These are phyloP conservation scores for Drosophila rufa DNA, from an alignment of 1,140 invertebrate genomes.

Conservation along the genomic window DNA sequence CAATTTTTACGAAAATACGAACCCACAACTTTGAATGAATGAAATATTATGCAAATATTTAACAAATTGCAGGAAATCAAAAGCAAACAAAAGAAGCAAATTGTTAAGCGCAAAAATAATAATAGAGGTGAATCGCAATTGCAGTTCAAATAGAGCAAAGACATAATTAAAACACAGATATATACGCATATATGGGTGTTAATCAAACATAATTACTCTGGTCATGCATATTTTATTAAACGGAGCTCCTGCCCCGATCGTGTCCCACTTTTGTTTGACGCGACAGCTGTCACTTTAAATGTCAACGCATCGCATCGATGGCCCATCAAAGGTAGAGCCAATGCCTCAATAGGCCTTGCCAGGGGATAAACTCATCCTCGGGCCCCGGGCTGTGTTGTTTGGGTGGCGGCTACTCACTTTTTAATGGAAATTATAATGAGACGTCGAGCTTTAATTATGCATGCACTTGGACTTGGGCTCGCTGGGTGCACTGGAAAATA, in stretches of 20 bases:
- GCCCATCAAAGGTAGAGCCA: slow-evolving; percentile 19
- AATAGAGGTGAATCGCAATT: slow-evolving; percentile 23
- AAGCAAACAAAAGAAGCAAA: slow-evolving; percentile 36
- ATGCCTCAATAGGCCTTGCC: slow-evolving; percentile 8
- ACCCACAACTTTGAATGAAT: slow-evolving; percentile 23
- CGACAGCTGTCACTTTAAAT: slow-evolving; percentile 73
- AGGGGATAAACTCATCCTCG: slow-evolving; percentile 30
- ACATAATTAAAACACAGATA: slow-evolving; percentile 72
- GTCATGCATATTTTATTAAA: slow-evolving; percentile 73
- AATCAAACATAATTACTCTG: slow-evolving; percentile 78
- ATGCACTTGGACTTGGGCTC: slow-evolving; percentile 38
- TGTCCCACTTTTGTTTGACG: slow-evolving; percentile 13
- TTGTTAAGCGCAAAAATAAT: slow-evolving; percentile 17
- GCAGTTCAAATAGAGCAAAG: slow-evolving; percentile 17
- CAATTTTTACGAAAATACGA: slow-evolving; percentile 11
- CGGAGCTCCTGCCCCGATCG: neutral
- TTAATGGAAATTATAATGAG: slow-evolving; percentile 83
- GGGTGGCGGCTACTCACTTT: slow-evolving; percentile 49
- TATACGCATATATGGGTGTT: slow-evolving; percentile 59
- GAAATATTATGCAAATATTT: slow-evolving; percentile 50
- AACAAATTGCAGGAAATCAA: slow-evolving; percentile 52
- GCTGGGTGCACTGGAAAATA: slow-evolving; percentile 6
- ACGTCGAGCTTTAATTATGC: slow-evolving; percentile 74
- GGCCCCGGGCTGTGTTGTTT: slow-evolving; percentile 10
- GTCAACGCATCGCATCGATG: slow-evolving; percentile 38